These are phyloP conservation scores for Ceratina australensis DNA, from an alignment of 1,140 invertebrate species.

Conservation along the genomic window DNA sequence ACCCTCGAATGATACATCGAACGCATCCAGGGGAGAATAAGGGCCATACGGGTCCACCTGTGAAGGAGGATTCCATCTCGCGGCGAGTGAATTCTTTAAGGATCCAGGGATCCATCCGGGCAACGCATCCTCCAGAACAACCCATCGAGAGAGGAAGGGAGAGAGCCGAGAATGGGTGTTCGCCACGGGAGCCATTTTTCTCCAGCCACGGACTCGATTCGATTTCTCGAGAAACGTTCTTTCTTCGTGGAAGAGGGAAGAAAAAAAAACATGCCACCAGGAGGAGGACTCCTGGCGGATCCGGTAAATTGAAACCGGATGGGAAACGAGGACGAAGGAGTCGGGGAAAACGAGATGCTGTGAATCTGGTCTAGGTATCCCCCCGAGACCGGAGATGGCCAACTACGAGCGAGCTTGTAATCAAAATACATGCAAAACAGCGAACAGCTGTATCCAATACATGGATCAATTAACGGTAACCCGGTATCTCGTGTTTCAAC, in stretches of 20 bases:
- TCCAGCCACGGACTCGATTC: constrained; percentile 48
- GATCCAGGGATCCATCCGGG: not conserved
- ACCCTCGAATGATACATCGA: not conserved
- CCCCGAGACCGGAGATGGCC: not conserved
- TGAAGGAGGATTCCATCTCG: not conserved
- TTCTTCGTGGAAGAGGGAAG: constrained; percentile 16
- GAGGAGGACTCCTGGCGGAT: constrained; percentile 48
- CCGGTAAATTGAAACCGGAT: constrained; percentile 63
- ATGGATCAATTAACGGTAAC: no score
- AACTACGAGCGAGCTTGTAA: no score
- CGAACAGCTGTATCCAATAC: no score
- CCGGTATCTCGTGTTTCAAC: no score
- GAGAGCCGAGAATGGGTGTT: not conserved
- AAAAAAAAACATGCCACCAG: constrained; percentile 38
- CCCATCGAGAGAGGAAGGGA: no score
- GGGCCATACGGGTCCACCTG: not conserved
- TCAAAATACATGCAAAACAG: no score
- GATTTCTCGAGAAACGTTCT: constrained; percentile 50
- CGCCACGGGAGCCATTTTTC: constrained; percentile 55
- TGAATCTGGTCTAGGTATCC: constrained; percentile 35
- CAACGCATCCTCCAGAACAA: not conserved
- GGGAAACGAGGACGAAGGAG: constrained; percentile 21
- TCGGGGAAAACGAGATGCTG: not conserved
- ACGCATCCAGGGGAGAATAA: no score
- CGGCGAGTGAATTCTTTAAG: constrained; percentile 19